Percentiles rank a stretch among this genome's conserved stretches.
phyloP scores from a whole-genome alignment of 2,113 vertebrate species.

The Gymnorhina tibicen region DNA sequence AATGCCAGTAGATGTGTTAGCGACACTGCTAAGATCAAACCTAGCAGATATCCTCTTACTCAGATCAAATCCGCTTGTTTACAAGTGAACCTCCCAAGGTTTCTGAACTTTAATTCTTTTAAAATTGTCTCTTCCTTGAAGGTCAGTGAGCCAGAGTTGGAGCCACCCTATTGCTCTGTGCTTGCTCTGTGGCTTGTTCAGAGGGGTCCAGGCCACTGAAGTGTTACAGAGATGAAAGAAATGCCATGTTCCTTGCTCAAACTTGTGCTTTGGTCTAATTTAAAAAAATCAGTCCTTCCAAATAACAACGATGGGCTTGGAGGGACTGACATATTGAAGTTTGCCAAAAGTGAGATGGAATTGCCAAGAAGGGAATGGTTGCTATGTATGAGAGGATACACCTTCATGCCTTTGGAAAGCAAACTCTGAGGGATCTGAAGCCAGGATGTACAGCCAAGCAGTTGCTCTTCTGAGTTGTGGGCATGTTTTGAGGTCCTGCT shows the following conservation, averaged over 20 bases:
- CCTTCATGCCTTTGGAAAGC: background rate
- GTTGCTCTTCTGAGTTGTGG: background rate
- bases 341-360: background rate
- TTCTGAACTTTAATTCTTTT: background rate
- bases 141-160: background rate
- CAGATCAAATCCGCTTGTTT: background rate
- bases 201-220: background rate
- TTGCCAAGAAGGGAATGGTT: background rate
- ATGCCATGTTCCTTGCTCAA: background rate
- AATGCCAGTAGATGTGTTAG: background rate
- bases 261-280: background rate
- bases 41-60: background rate
- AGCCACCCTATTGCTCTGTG: background rate
- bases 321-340: background rate
- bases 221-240: background rate
- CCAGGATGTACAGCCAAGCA: background rate
- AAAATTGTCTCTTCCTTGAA: background rate
- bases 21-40: background rate
- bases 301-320: background rate
- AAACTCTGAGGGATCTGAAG: background rate
- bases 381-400: fast-evolving
- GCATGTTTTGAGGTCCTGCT: background rate
- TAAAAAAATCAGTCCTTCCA: background rate
- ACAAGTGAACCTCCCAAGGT: background rate
- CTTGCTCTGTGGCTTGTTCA: background rate